phyloP scores from a whole-genome alignment of 2,888 invertebrate genomes.

The Philhelius pedissequus region DNA sequence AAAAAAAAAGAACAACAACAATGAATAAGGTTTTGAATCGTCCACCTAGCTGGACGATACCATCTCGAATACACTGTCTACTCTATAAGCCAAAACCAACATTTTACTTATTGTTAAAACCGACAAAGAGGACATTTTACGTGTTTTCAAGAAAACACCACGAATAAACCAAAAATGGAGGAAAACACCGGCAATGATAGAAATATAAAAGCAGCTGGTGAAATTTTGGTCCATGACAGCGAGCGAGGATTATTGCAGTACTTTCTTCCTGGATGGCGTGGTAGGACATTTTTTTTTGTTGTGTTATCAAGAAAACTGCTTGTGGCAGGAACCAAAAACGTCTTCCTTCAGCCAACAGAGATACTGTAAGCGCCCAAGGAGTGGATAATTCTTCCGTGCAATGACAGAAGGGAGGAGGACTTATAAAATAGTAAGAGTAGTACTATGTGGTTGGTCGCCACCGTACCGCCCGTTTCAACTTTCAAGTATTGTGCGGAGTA shows the following conservation, averaged over 20 bases:
- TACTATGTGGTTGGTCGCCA: slow-evolving; percentile 15
- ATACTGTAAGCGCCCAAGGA: slow-evolving; percentile 39
- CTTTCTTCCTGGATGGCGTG: slow-evolving; percentile 34
- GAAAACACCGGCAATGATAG: slow-evolving; percentile 2
- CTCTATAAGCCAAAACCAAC: slow-evolving; percentile 40
- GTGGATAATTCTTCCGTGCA: slow-evolving; percentile 58
- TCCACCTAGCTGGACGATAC: background rate
- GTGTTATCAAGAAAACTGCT: slow-evolving; percentile 25
- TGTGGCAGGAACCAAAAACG: slow-evolving; percentile 27
- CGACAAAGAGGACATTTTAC: slow-evolving; percentile 55
- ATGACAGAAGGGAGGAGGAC: too few relatives aligned
- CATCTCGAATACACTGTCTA: background rate
- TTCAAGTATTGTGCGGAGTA: background rate
- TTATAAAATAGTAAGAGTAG: background rate
- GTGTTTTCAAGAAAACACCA: slow-evolving; percentile 55
- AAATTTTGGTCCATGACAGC: slow-evolving; percentile 21
- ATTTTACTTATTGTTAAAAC: slow-evolving; percentile 50
- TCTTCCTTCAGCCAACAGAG: slow-evolving; percentile 5
- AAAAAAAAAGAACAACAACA: background rate
- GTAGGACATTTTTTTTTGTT: slow-evolving; percentile 36
- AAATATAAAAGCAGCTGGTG: background rate
- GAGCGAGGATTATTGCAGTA: slow-evolving; percentile 54
- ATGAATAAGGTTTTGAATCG: background rate
- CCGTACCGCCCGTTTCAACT: background rate
- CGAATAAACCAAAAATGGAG: slow-evolving; percentile 58